Percentiles rank a stretch among this genome's conserved stretches.
Evolutionary conservation across 2,113 vertebrate species (phyloP).

Genomic region (Syngnathoides biaculeatus): DNA sequence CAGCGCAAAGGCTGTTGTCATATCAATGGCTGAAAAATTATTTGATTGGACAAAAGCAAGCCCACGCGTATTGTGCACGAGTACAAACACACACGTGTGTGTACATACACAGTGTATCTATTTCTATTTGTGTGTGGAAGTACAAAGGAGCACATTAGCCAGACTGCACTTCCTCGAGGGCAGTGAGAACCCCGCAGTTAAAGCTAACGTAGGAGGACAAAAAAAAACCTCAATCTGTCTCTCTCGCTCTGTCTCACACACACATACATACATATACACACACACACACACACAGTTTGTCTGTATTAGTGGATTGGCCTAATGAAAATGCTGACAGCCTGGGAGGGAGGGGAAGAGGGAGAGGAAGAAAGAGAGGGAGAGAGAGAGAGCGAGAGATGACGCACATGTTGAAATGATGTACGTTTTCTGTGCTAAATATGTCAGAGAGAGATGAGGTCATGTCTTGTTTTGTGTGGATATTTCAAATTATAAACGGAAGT

Average conservation of each 20-base stretch:
- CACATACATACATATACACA: too few species aligned
- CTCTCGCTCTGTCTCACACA: neutral
- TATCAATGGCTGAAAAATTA: constrained; percentile 24
- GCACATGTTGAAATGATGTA: neutral
- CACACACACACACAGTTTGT: too few species aligned
- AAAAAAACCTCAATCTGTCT: constrained; percentile 49
- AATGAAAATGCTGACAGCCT: constrained; percentile 58
- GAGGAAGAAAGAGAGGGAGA: neutral
- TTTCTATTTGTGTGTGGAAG: constrained; percentile 56
- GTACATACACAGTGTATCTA: constrained; percentile 22
- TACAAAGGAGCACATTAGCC: constrained; percentile 67
- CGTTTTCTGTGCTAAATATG: neutral
- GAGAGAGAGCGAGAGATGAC: neutral
- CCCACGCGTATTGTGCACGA: constrained; percentile 33
- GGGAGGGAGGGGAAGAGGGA: too few species aligned
- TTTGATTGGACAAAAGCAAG: constrained; percentile 31
- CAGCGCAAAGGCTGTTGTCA: neutral
- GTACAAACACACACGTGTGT: constrained; percentile 1
- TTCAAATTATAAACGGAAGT: neutral
- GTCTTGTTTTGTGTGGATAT: neutral
- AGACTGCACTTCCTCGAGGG: constrained; percentile 62
- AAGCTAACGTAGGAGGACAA: constrained; percentile 66
- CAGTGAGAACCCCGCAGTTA: constrained; percentile 58
- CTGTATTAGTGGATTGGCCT: constrained; percentile 45
- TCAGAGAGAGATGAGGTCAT: neutral